Evolutionary conservation across 2,888 invertebrate genomes (phyloP), one percentile per base, ranked within the genome.

Genomic region (Mellilla xanthometata): DNA sequence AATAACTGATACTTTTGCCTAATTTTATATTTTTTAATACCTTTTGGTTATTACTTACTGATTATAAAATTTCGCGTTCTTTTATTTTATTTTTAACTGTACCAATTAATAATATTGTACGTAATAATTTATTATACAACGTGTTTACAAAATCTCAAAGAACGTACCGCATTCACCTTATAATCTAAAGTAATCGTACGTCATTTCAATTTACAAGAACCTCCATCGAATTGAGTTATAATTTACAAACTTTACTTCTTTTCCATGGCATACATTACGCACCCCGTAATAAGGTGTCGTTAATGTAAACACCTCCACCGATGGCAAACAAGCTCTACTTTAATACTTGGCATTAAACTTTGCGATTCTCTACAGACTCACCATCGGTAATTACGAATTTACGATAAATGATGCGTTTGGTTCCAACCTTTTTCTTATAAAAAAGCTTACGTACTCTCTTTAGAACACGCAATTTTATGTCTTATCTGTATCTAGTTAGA

Each of bases 341-440:
- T 76, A 80, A 80, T 79, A 58, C 58, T 70, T 68, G 72, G 62
- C 71, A 78, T 81, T 78, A 82, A 66, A 58, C 58, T 60, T 60
- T 65, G 68, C 68, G 73, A 76, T 75, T 68, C 63, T 73, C 71
- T 69, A 65, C 65, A 62, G 60, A 57, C 62, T 51, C 65, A 63
- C 67, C 65, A 80, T 79, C 72, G 66, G 68, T 76, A 85, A 82
- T 84, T 85, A 82, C 72, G 76, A 76, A 74, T 78, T 81, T 81
- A 78, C 71, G 73, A 81, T 81, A 81, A 86, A 81, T 81, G 76
- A 81, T 76, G 78, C 72, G 75, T 78, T 79, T 76, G 73, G 66
- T 62, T 50, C 58, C 50, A 59, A 59, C 40, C 31, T 23, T 3
- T 7, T 6, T n/a, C 32, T n/a, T 32, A 28, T 33, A 48, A 58